Percentiles rank a stretch among this genome's conserved stretches.
Evolutionary conservation across 2,797 vertebrate genomes (phyloP).

Genomic region (Pseudocheirus occidentalis): DNA sequence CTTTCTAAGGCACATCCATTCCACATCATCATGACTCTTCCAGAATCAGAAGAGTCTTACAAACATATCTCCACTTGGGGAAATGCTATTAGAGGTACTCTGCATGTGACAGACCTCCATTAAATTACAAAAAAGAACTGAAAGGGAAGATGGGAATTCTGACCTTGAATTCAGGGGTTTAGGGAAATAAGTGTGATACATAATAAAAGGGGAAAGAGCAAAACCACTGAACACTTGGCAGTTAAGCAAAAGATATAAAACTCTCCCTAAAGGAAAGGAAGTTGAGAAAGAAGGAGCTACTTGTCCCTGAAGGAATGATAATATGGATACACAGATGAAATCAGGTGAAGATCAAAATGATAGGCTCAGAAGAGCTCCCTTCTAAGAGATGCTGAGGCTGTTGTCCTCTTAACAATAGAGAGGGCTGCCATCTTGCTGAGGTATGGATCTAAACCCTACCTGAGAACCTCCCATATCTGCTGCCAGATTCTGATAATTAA

Average conservation of each 20-base stretch:
- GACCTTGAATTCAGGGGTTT: neutral
- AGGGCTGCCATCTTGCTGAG: neutral
- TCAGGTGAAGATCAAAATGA: neutral
- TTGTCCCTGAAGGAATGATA: neutral
- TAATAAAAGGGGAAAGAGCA: neutral
- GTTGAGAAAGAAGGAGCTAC: neutral
- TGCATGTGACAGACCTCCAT: neutral
- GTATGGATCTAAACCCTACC: neutral
- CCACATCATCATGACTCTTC: neutral
- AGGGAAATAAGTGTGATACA: neutral
- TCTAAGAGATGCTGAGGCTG: neutral
- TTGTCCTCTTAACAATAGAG: neutral
- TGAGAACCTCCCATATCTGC: neutral
- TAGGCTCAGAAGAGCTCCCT: neutral
- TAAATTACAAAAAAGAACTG: neutral
- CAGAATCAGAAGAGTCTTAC: neutral
- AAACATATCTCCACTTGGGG: neutral
- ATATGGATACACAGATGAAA: neutral
- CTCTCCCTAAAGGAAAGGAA: neutral
- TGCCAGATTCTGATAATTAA: neutral
- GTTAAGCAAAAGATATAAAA: neutral
- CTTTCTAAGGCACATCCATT: neutral
- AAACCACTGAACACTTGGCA: neutral
- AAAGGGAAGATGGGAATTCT: neutral
- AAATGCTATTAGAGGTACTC: neutral